Percentiles rank a stretch among this genome's conserved stretches.
Conservation (phyloP, 1,140 invertebrate genomes). For the Drosophila sulfurigaster region DNA sequence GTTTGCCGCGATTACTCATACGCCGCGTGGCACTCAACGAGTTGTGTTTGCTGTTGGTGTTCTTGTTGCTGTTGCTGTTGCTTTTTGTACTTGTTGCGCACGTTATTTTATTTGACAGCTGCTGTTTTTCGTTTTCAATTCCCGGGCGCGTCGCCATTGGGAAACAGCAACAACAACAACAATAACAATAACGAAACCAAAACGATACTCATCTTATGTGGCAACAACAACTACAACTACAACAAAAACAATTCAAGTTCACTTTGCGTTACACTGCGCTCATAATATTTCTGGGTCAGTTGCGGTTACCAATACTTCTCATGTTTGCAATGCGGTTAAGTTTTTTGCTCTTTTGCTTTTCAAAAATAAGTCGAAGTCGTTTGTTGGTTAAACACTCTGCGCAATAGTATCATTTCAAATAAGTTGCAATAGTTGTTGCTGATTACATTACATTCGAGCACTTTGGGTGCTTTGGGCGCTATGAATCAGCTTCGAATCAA, state of each 20-base stretch:
- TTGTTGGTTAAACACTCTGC: too few relatives aligned
- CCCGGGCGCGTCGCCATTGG: slow-evolving; percentile 32
- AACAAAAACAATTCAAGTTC: slow-evolving; percentile 33
- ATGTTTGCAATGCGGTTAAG: slow-evolving; percentile 6
- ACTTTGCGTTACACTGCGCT: slow-evolving; percentile 19
- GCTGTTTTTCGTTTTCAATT: slow-evolving; percentile 39
- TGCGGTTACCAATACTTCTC: slow-evolving; percentile 29
- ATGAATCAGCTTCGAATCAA: too few relatives aligned
- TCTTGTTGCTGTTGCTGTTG: slow-evolving; percentile 6
- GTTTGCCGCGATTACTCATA: slow-evolving; percentile 66
- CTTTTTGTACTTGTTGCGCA: slow-evolving; percentile 43
- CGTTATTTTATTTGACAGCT: slow-evolving; percentile 44
- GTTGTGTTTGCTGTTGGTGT: slow-evolving; percentile 19
- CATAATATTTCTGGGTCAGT: slow-evolving; percentile 35
- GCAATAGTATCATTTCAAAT: too few relatives aligned
- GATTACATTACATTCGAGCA: too few relatives aligned
- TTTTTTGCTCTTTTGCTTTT: background rate
- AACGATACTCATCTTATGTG: slow-evolving; percentile 12
- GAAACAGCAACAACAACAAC: slow-evolving; percentile 29
- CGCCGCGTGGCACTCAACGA: slow-evolving; percentile 55
- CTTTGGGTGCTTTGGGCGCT: too few relatives aligned
- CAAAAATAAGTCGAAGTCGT: too few relatives aligned
- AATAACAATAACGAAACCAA: background rate
- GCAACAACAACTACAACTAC: slow-evolving; percentile 3
- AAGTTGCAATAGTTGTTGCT: too few relatives aligned